A percentile compares a stretch with the other conserved stretches of the same genome.
Evolutionary conservation across 2,888 invertebrate species (phyloP).

Genomic region (Idaea biselata): DNA sequence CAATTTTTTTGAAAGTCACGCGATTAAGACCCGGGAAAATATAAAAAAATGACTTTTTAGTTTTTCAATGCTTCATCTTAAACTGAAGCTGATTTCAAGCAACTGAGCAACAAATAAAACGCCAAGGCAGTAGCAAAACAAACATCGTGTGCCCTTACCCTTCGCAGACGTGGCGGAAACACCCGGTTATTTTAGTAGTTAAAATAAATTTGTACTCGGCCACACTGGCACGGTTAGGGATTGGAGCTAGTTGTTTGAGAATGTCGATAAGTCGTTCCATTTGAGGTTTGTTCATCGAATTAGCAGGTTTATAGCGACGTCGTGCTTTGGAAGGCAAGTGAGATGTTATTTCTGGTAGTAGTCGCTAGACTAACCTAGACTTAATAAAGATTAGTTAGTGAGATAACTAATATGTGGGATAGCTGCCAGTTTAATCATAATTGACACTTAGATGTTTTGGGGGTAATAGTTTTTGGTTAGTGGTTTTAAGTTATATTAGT

Average conservation of each 20-base stretch:
- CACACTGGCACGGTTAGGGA: constrained; percentile 1
- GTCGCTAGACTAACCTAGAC: not conserved
- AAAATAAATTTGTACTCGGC: constrained; percentile 55
- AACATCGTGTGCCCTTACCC: constrained; percentile 27
- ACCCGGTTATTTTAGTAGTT: constrained; percentile 59
- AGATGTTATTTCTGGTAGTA: not conserved
- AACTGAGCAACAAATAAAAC: constrained; percentile 22
- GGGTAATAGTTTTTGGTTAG: too few species aligned
- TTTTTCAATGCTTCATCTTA: too few species aligned
- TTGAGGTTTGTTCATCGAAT: constrained; percentile 1
- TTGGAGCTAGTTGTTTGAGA: not conserved
- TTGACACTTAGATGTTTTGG: too few species aligned
- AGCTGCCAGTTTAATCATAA: too few species aligned
- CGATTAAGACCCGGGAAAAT: too few species aligned
- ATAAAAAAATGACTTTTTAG: too few species aligned
- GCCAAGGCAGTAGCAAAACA: constrained; percentile 8
- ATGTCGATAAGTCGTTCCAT: not conserved
- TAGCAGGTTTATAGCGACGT: not conserved
- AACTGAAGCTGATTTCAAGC: constrained; percentile 30
- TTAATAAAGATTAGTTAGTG: too few species aligned
- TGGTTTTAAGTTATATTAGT: too few species aligned
- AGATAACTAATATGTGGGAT: too few species aligned
- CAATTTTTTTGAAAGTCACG: too few species aligned
- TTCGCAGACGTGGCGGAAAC: constrained; percentile 44
- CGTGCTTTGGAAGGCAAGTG: not conserved